A percentile compares a stretch with the other conserved stretches of the same genome.
These are phyloP conservation scores for Echeneis naucrates DNA, from an alignment of 2,797 vertebrate species.

Conservation along the genomic window DNA sequence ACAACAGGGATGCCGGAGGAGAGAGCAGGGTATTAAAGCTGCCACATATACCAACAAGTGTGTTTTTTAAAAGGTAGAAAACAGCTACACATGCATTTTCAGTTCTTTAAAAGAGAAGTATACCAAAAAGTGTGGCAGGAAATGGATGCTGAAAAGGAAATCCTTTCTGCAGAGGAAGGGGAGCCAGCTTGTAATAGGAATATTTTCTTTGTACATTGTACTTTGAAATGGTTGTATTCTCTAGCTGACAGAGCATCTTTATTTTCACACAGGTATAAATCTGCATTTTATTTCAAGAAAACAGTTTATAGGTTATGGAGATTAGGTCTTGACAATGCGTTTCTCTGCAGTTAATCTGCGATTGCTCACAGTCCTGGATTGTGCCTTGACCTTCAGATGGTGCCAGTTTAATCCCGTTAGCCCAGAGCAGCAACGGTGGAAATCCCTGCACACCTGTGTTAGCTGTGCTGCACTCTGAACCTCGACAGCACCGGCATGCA, in stretches of 20 bases:
- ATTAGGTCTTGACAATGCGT: slow-evolving; percentile 30
- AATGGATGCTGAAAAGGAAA: not conserved
- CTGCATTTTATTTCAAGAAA: not conserved
- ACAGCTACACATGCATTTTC: not conserved
- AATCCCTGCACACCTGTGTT: slow-evolving; percentile 75
- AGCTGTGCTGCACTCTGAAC: slow-evolving; percentile 61
- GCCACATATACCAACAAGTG: not conserved
- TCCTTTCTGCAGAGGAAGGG: not conserved
- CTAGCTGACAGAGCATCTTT: not conserved
- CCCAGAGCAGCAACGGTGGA: slow-evolving; percentile 52
- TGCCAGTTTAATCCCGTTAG: slow-evolving; percentile 84
- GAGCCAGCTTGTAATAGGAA: not conserved
- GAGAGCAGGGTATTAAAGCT: not conserved
- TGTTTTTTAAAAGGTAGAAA: not conserved
- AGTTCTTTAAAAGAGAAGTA: not conserved
- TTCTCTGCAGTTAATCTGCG: slow-evolving; percentile 62
- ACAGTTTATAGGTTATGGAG: slow-evolving; percentile 30
- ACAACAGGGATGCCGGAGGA: slow-evolving; percentile 1
- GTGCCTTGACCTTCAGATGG: slow-evolving; percentile 75
- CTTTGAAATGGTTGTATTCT: not conserved
- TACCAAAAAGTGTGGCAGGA: not conserved
- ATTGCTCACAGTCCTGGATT: slow-evolving; percentile 62
- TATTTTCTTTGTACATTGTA: not conserved
- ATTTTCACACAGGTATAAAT: not conserved
- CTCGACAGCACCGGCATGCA: slow-evolving; percentile 69